These are phyloP conservation scores for Neolamprologus tretocephalus DNA, from an alignment of 2,113 vertebrate genomes.

Conservation along the genomic window DNA sequence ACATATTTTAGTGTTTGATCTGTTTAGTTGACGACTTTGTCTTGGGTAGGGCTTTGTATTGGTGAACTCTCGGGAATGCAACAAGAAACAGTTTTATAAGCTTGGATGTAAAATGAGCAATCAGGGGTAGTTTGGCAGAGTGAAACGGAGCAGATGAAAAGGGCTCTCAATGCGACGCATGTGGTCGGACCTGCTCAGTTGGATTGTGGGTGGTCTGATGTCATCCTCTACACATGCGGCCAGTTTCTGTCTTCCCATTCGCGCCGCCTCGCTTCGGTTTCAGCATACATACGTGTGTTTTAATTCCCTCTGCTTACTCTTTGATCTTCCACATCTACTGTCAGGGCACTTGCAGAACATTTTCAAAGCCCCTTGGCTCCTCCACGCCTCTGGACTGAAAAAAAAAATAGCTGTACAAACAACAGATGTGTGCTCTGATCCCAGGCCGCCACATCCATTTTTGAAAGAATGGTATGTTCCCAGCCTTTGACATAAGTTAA, in stretches of 20 bases:
- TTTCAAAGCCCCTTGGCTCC: neutral
- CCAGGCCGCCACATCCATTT: slow-evolving; percentile 6
- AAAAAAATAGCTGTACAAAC: slow-evolving; percentile 21
- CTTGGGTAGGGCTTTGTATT: neutral
- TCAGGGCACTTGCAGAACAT: neutral
- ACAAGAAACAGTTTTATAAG: neutral
- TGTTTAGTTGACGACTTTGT: neutral
- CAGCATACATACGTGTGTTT: slow-evolving; percentile 1
- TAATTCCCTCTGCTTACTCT: slow-evolving; percentile 1
- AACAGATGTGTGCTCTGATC: slow-evolving; percentile 46
- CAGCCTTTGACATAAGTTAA: neutral
- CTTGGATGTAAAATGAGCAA: neutral
- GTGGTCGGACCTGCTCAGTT: slow-evolving; percentile 58
- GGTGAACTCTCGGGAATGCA: neutral
- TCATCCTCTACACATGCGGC: slow-evolving; percentile 44
- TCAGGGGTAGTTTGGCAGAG: neutral
- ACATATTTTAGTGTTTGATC: neutral
- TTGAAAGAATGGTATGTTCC: slow-evolving; percentile 22
- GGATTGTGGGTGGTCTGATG: slow-evolving; percentile 66
- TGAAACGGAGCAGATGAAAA: neutral
- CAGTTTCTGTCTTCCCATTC: slow-evolving; percentile 51
- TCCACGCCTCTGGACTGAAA: neutral
- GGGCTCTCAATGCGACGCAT: slow-evolving; percentile 24
- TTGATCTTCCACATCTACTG: slow-evolving; percentile 34
- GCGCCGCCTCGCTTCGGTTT: slow-evolving; percentile 28